These are phyloP conservation scores for Pediacus dermestoides DNA, from an alignment of 2,888 invertebrate genomes.

Conservation along the genomic window DNA sequence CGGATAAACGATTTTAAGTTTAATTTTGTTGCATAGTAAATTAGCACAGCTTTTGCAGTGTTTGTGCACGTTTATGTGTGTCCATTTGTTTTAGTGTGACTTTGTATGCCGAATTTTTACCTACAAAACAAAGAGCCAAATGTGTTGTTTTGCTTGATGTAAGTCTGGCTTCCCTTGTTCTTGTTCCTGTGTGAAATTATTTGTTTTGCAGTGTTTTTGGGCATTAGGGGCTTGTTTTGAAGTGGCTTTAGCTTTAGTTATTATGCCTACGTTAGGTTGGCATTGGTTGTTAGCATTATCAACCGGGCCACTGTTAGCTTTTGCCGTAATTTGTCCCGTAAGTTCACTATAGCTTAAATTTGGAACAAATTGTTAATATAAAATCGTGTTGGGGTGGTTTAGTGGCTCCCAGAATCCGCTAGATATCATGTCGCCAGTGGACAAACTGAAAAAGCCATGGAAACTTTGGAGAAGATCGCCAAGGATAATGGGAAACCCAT, in stretches of 20 bases:
- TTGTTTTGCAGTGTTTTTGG: slow-evolving; percentile 79
- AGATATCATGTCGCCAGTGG: slow-evolving; percentile 85
- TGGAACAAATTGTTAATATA: background rate
- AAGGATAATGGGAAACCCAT: slow-evolving; percentile 85
- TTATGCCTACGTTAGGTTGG: slow-evolving; percentile 91
- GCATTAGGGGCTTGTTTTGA: slow-evolving; percentile 92
- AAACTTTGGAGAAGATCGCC: slow-evolving; percentile 82
- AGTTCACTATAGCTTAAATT: slow-evolving; percentile 40
- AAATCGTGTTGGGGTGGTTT: slow-evolving; percentile 36
- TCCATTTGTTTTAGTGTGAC: slow-evolving; percentile 71
- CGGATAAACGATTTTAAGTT: slow-evolving; percentile 8
- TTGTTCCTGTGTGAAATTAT: slow-evolving; percentile 13
- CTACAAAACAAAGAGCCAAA: slow-evolving; percentile 88
- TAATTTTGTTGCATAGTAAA: slow-evolving; percentile 4
- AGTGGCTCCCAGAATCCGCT: slow-evolving; percentile 95
- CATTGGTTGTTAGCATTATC: slow-evolving; percentile 90
- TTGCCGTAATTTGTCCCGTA: slow-evolving; percentile 76
- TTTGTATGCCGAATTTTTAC: slow-evolving; percentile 92
- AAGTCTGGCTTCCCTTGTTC: slow-evolving; percentile 49
- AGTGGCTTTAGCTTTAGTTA: slow-evolving; percentile 81
- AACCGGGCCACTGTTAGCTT: slow-evolving; percentile 80
- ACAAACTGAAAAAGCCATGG: slow-evolving; percentile 78
- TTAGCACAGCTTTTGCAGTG: slow-evolving; percentile 12
- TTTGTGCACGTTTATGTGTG: slow-evolving; percentile 20
- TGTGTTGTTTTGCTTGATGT: slow-evolving; percentile 94